A percentile compares a stretch with the other conserved stretches of the same genome.
These are phyloP conservation scores for Bubo scandiacus DNA, from an alignment of 2,113 vertebrate genomes.

Conservation along the genomic window DNA sequence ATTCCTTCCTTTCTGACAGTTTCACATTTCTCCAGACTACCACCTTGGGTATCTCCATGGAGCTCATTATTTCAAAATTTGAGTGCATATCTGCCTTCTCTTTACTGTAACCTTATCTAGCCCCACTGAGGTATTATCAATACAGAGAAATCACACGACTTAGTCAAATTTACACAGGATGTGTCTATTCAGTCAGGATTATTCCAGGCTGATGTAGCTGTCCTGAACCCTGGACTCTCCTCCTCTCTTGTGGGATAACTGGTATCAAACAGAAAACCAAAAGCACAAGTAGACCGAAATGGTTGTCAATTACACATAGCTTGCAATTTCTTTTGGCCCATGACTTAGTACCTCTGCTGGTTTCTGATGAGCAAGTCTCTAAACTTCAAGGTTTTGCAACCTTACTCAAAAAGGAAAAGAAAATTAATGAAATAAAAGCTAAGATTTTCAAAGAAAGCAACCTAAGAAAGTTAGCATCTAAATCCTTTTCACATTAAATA, in stretches of 20 bases:
- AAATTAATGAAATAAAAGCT: not conserved
- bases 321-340: not conserved
- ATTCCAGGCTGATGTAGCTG: not conserved
- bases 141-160: not conserved
- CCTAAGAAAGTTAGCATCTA: not conserved
- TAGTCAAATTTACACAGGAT: not conserved
- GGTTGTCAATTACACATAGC: not conserved
- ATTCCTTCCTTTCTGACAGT: not conserved
- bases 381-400: not conserved
- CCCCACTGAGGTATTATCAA: not conserved
- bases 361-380: not conserved
- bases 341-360: not conserved
- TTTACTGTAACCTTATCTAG: not conserved
- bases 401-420: not conserved
- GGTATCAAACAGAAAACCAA: not conserved
- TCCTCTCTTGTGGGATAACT: not conserved
- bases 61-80: not conserved
- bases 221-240: not conserved
- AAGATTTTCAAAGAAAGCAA: not conserved
- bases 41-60: not conserved
- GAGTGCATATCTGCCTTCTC: not conserved
- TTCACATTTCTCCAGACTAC: not conserved
- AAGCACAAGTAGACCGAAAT: not conserved
- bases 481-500: not conserved
- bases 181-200: not conserved